Evolutionary conservation across 2,888 invertebrate species (phyloP).

Genomic region (Augiades crinisus): DNA sequence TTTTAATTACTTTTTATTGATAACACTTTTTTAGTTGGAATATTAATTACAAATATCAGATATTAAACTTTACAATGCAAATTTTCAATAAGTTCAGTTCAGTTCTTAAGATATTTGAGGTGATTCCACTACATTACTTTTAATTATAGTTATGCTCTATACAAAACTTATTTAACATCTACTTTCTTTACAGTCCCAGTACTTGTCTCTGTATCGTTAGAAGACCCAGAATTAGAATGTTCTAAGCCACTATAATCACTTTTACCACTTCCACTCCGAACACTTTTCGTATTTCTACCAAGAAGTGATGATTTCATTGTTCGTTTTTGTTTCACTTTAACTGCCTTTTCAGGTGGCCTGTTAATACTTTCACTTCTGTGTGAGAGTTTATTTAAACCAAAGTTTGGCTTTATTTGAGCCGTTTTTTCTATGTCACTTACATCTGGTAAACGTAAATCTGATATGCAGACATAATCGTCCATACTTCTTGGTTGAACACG

Average conservation of each 20-base stretch:
- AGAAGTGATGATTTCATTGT: constrained; percentile 57
- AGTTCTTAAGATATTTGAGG: neutral
- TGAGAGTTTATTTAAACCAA: constrained; percentile 66
- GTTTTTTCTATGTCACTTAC: constrained; percentile 57
- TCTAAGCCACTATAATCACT: constrained; percentile 56
- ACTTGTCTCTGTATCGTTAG: constrained; percentile 78
- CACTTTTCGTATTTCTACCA: constrained; percentile 45
- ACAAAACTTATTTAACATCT: constrained; percentile 43
- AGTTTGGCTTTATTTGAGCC: constrained; percentile 71
- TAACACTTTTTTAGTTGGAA: constrained; percentile 1
- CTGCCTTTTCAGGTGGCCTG: constrained; percentile 64
- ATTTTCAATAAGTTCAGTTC: no score
- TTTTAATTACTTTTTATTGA: neutral
- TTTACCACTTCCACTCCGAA: constrained; percentile 43
- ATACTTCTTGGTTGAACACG: constrained; percentile 47
- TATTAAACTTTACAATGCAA: no score
- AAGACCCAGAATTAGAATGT: constrained; percentile 82
- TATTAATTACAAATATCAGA: constrained; percentile 3
- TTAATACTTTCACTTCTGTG: constrained; percentile 70
- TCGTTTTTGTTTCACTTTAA: constrained; percentile 63
- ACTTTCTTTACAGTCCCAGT: constrained; percentile 72
- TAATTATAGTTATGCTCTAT: no score
- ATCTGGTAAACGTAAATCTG: constrained; percentile 63
- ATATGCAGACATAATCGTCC: constrained; percentile 67
- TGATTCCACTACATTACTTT: neutral